A percentile compares a stretch with the other conserved stretches of the same genome.
Evolutionary conservation across 53 echinoderm and acorn worm species (phyloP).

Genomic region (Luidia sarsii): DNA sequence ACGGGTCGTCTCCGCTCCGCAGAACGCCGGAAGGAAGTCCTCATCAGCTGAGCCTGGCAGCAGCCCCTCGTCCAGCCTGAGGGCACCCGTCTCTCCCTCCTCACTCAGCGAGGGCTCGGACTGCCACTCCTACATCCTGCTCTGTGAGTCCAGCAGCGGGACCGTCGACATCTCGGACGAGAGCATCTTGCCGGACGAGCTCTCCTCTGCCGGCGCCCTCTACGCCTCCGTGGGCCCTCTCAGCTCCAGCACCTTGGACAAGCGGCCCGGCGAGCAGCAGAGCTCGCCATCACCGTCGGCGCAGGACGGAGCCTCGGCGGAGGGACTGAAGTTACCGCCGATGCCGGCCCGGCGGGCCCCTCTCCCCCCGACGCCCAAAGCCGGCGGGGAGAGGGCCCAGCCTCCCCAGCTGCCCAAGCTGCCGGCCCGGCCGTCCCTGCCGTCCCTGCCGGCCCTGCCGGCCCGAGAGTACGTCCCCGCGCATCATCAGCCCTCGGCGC

Average conservation of each 20-base stretch:
- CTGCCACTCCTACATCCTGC: slow-evolving; percentile 32
- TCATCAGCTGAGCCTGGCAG: not conserved
- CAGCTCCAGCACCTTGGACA: slow-evolving; percentile 2
- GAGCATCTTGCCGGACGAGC: not conserved
- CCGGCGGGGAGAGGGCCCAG: not conserved
- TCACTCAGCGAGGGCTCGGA: slow-evolving; percentile 14
- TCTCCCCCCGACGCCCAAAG: slow-evolving; percentile 24
- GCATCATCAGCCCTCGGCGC: too few relatives aligned
- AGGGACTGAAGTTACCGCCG: not conserved
- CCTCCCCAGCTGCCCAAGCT: slow-evolving; percentile 14
- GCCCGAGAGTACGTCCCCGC: not conserved
- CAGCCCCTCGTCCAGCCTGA: slow-evolving; percentile 9
- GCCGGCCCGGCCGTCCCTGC: slow-evolving; percentile 28
- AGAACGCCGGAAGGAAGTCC: not conserved
- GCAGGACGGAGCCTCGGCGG: not conserved
- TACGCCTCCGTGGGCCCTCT: not conserved
- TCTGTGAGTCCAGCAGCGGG: slow-evolving; percentile 36
- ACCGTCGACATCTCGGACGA: not conserved
- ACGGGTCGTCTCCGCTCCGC: slow-evolving; percentile 2
- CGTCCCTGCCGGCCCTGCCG: too few relatives aligned
- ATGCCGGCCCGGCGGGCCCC: slow-evolving; percentile 50
- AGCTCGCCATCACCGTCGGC: not conserved
- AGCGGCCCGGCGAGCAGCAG: too few relatives aligned
- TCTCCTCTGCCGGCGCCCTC: not conserved
- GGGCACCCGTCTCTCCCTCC: not conserved